phyloP scores from a whole-genome alignment of 2,888 invertebrate species.

The Ormyrus pomaceus region DNA sequence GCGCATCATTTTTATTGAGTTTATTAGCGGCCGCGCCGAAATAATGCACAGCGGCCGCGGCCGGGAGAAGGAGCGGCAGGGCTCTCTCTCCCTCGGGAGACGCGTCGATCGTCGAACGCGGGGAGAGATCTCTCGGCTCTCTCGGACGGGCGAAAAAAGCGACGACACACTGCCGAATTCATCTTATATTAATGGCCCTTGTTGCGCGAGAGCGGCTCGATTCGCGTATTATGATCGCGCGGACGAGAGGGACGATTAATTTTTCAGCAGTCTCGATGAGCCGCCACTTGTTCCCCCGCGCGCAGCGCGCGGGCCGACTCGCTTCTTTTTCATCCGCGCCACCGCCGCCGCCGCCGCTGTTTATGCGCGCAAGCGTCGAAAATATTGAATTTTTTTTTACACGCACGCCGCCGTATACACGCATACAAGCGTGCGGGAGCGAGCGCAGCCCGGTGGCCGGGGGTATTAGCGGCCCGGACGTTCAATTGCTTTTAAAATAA shows the following conservation, averaged over 20 bases:
- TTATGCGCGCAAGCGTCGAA: too few species aligned
- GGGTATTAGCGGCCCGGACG: too few species aligned
- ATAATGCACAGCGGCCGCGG: neutral
- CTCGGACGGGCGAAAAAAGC: neutral
- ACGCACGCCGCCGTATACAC: too few species aligned
- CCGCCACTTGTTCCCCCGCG: too few species aligned
- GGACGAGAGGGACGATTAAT: constrained; percentile 2
- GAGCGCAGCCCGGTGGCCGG: too few species aligned
- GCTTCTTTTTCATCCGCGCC: neutral
- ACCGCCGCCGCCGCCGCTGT: neutral
- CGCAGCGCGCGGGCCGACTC: neutral
- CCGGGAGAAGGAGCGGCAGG: neutral
- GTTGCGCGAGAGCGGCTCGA: neutral
- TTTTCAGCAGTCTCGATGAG: constrained; percentile 14
- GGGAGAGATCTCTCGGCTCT: neutral
- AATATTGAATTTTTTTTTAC: too few species aligned
- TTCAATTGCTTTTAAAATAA: neutral
- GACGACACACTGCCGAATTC: neutral
- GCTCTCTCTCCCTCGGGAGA: constrained; percentile 35
- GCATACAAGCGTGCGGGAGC: too few species aligned
- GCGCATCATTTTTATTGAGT: constrained; percentile 69
- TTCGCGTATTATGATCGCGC: neutral
- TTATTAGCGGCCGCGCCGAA: constrained; percentile 54
- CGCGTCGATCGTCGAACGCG: constrained; percentile 32
- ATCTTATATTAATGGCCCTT: constrained; percentile 44